These are phyloP conservation scores for Lycia hirtaria DNA, from an alignment of 2,888 invertebrate species.

Conservation along the genomic window DNA sequence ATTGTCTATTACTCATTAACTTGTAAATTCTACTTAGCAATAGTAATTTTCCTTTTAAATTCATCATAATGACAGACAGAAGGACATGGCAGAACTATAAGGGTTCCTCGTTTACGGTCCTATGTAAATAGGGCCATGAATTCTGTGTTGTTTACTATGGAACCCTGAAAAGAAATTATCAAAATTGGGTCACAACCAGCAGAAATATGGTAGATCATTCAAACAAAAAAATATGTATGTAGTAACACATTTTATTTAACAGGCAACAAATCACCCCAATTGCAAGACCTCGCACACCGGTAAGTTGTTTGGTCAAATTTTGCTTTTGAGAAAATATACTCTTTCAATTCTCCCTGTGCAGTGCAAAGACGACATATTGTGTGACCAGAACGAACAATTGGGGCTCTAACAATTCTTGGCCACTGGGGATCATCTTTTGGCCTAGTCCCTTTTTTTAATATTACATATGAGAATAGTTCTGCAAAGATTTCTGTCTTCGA, in stretches of 20 bases:
- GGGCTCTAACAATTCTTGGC: constrained; percentile 92
- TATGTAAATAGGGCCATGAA: too few species aligned
- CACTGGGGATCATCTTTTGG: constrained; percentile 85
- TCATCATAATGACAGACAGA: too few species aligned
- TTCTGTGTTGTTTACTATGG: too few species aligned
- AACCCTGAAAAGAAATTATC: too few species aligned
- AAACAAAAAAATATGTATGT: neutral
- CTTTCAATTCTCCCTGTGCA: constrained; percentile 88
- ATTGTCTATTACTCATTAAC: too few species aligned
- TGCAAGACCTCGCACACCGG: constrained; percentile 89
- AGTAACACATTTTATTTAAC: constrained; percentile 69
- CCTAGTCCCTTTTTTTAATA: constrained; percentile 90
- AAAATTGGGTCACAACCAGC: neutral
- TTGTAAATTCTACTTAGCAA: too few species aligned
- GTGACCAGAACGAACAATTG: constrained; percentile 89
- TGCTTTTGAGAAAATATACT: constrained; percentile 90
- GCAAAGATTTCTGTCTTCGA: constrained; percentile 66
- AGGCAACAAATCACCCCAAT: constrained; percentile 94
- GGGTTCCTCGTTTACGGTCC: too few species aligned
- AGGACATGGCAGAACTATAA: too few species aligned
- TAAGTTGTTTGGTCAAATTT: constrained; percentile 92
- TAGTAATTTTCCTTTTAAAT: too few species aligned
- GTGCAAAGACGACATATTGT: constrained; percentile 92
- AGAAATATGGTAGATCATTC: neutral
- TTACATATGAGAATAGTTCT: constrained; percentile 91